These are phyloP conservation scores for Tenthredo notha DNA, from an alignment of 2,888 invertebrate genomes.

Conservation along the genomic window DNA sequence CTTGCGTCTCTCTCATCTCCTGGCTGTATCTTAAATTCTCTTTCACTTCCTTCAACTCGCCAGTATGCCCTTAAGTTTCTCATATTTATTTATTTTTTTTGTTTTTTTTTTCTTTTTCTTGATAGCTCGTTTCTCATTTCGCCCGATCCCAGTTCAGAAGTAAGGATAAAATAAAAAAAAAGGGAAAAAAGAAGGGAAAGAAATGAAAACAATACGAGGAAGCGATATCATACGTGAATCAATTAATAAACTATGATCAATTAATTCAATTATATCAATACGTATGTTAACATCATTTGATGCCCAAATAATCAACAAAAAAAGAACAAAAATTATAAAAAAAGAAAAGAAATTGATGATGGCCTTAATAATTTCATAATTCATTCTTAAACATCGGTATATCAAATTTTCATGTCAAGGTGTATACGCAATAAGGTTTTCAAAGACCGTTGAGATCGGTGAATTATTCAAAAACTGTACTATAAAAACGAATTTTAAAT, in stretches of 20 bases:
- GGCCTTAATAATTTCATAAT: no score
- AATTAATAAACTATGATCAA: no score
- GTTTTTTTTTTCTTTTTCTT: neutral
- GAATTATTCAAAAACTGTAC: neutral
- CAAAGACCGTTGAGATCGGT: neutral
- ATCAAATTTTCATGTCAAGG: no score
- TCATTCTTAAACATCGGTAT: no score
- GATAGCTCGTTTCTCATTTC: constrained; percentile 12
- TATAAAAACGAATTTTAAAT: neutral
- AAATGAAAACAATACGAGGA: neutral
- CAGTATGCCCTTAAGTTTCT: constrained; percentile 32
- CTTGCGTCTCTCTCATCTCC: constrained; percentile 32
- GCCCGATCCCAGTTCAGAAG: neutral
- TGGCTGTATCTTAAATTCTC: constrained; percentile 37
- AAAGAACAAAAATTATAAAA: no score
- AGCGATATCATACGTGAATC: neutral
- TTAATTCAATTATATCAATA: no score
- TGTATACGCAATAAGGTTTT: neutral
- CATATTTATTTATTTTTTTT: neutral
- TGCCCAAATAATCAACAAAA: no score
- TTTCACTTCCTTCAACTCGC: constrained; percentile 43
- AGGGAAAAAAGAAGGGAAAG: neutral
- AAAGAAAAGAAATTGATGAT: neutral
- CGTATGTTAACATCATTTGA: no score
- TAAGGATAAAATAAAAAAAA: neutral